Conservation (phyloP, 2,888 invertebrate species). For the Herminia tarsipennalis region DNA sequence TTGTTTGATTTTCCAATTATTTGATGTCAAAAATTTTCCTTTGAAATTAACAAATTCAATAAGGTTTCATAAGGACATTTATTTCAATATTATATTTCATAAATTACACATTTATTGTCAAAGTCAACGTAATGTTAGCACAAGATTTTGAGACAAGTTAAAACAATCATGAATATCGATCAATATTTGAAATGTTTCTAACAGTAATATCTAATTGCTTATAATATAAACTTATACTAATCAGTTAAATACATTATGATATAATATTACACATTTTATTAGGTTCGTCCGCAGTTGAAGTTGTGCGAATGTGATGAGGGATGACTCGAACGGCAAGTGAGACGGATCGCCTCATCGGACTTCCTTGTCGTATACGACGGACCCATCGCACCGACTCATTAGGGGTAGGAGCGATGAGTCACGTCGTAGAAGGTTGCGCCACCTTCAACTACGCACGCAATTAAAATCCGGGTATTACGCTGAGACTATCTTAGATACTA, state of each 20-base stretch:
- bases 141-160: conserved; percentile 60
- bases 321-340: too few relatives aligned
- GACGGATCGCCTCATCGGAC: too few relatives aligned
- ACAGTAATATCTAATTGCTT: conserved; percentile 41
- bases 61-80: conserved; percentile 67
- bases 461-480: conserved; percentile 27
- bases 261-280: conserved; percentile 32
- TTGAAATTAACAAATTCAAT: conserved; percentile 32
- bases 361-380: too few relatives aligned
- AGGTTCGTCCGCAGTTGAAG: background rate
- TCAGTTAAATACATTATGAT: conserved; percentile 47
- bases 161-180: conserved; percentile 51
- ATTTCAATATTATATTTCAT: conserved; percentile 70
- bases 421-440: too few relatives aligned
- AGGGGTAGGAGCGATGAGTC: background rate
- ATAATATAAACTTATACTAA: conserved; percentile 43
- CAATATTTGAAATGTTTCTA: conserved; percentile 49
- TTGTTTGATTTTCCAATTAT: conserved; percentile 6
- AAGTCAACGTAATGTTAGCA: conserved; percentile 82
- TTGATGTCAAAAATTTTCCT: conserved; percentile 12
- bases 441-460: conserved; percentile 3
- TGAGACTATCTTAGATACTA: conserved; percentile 19
- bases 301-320: too few relatives aligned
- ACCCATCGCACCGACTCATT: too few relatives aligned
- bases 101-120: conserved; percentile 85